Base-by-base conservation (phyloP, 2,888 invertebrate species). In the Aleiodes leptofemur region DNA sequence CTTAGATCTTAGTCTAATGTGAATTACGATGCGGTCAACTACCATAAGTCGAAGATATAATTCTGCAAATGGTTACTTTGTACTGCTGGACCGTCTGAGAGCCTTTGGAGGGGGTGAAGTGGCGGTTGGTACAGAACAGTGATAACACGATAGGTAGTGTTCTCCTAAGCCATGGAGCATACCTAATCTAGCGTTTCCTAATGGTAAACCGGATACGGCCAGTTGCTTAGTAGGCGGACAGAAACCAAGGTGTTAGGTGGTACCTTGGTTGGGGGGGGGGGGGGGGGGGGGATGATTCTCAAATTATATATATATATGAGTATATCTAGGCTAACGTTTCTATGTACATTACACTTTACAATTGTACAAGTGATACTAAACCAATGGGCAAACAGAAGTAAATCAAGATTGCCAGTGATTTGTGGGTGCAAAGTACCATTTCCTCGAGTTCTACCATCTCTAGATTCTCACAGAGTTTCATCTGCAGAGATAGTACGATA, bases 381-480 rank as follows among this genome's bases (percentile, higher is more conserved):
- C 87, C 87, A 87, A 88, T 87, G 86, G 85, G 87, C 88, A 88
- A 88, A 88, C 86, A 88, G 85, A 84, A 87, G 88, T 88, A 88
- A 88, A 88, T 88, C 88, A 87, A 88, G 88, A 88, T 88, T 88
- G 87, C 84, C 82, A 81, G 86, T 88, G 88, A 88, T 88, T 88
- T 88, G 87, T 88, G 83, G 88, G 81, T 83, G 82, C 82, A 79
- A 82, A 85, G 82, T 83, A 79, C 80, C 77, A 76, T 80, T 79
- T 78, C 79, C 83, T 82, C 79, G 84, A 83, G 83, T 84, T 82
- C 74, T 77, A 66, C 79, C 73, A 43, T 43, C 43, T 53, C 53
- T 53, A 68, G 68, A 64, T 43, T 64, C 64, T 68, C 68, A 78
- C 56, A 72, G 82, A 83, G 83, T 84, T 83, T 84, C 82, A 79